Evolutionary conservation across 2,888 invertebrate genomes (phyloP), one percentile per base, ranked within the genome.

Genomic region (Brenthis hecate): DNA sequence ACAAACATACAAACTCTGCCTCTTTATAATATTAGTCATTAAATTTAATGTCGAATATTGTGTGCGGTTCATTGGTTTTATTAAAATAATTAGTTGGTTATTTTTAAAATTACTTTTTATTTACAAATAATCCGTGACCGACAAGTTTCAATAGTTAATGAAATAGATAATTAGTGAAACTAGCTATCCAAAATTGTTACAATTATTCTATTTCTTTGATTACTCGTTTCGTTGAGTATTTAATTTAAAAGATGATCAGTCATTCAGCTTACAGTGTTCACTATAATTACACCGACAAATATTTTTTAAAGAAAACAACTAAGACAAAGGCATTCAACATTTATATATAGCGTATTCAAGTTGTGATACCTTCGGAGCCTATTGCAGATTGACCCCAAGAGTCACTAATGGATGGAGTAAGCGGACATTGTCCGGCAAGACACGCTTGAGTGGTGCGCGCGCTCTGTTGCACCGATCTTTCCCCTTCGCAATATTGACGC

Each of bases 401-500:
- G 81, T 77, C 78, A 66, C 61, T 75, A 79, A 75, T 81, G 82
- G 86, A 84, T 91, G 91, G 87, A 87, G 92, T 85, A 92, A 92
- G 90, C 90, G 89, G 91, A 84, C 91, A 90, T 90, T 90, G 92
- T 87, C 87, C 87, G 83, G 79, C 76, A 76, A 80, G 90, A 87
- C 81, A 91, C 92, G 92, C 88, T 92, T 86, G 81, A 90, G 75
- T 88, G 90, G 85, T 80, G 86, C 87, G 82, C 87, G 84, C 87
- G 86, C 85, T 85, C 86, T 80, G 88, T 91, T 91, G 91, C 92
- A 80, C 85, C 86, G 87, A 87, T 92, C 92, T 91, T 91, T 91
- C 91, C 88, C 92, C 92, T 91, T 87, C 92, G 92, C 92, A 92
- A 92, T 86, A 89, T 85, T 91, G 83, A 89, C 89, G 91, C 88